Evolutionary conservation across 2,113 vertebrate genomes (phyloP).

Genomic region (Gavialis gangeticus): DNA sequence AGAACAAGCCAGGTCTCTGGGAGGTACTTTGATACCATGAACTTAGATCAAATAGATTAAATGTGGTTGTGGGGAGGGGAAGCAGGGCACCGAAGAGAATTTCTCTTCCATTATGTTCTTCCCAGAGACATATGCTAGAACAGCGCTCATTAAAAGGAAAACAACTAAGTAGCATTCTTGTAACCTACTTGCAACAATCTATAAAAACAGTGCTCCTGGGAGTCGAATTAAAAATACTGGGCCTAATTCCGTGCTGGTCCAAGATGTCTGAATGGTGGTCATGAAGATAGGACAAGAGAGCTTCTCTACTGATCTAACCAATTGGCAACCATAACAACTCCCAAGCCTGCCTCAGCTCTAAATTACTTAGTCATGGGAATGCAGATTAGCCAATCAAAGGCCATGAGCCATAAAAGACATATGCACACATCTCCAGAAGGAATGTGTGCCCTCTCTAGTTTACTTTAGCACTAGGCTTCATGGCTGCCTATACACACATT

Average conservation of each 20-base stretch:
- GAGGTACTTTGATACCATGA: background rate
- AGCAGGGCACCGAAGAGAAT: background rate
- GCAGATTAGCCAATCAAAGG: accelerated
- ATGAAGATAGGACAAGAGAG: background rate
- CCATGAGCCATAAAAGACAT: background rate
- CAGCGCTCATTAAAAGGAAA: background rate
- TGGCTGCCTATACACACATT: too few species aligned
- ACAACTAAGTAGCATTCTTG: background rate
- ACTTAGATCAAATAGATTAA: background rate
- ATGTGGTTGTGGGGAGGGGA: background rate
- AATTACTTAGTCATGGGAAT: background rate
- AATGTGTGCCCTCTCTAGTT: background rate
- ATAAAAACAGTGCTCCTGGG: background rate
- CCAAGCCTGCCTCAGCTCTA: background rate
- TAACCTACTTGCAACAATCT: accelerated
- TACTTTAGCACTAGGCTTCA: background rate
- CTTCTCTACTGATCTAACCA: background rate
- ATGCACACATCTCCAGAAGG: background rate
- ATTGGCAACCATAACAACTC: background rate
- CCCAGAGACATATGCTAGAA: background rate
- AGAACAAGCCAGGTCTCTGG: background rate
- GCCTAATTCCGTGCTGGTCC: background rate
- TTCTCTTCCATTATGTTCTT: background rate
- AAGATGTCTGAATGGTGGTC: background rate
- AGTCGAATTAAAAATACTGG: background rate